Base-by-base conservation (phyloP, 2,888 invertebrate species). In the Agelastica alni region DNA sequence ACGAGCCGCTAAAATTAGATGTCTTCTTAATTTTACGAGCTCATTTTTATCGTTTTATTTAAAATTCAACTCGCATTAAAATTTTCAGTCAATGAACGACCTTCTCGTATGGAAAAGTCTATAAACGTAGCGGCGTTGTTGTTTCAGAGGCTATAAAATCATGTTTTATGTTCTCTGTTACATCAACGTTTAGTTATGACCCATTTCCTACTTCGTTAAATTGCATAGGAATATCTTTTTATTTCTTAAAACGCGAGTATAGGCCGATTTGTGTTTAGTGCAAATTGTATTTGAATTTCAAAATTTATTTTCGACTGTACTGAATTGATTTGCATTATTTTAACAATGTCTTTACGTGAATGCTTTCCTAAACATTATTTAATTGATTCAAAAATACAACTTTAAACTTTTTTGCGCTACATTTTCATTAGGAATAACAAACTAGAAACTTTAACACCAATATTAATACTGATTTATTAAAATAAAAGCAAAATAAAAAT, bases 51-150 rank as follows among this genome's bases (percentile, higher is more conserved):
- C 66, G 59, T 66, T 68, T 67, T 39, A 39, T 48, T 48, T 14
- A 41, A 45, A 49, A 49, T 49, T 49, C 31, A n/a, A 41, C 32
- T 49, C n/a, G 13, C 51, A 52, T 57, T 51, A 49, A 69, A 70
- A 70, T 71, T 75, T 75, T 75, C 75, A 74, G 75, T 75, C 75
- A 75, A 73, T 68, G 71, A 74, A 74, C 75, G 75, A 70, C 75
- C 75, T 75, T 75, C 71, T 49, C 41, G 41, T 41, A 31, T 42
- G 42, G 49, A 49, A 49, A 49, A 49, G 49, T 49, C 49, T 49
- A 49, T 49, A 49, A 49, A 49, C 49, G 41, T 41, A 26, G 13
- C 49, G 41, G 49, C 42, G 49, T 49, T 74, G 74, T 73, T 74
- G 71, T 71, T 70, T 71, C 67, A 67, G 67, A 41, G 70, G 10